These are phyloP conservation scores for Otis tarda DNA, from an alignment of 2,113 vertebrate genomes.

Conservation along the genomic window DNA sequence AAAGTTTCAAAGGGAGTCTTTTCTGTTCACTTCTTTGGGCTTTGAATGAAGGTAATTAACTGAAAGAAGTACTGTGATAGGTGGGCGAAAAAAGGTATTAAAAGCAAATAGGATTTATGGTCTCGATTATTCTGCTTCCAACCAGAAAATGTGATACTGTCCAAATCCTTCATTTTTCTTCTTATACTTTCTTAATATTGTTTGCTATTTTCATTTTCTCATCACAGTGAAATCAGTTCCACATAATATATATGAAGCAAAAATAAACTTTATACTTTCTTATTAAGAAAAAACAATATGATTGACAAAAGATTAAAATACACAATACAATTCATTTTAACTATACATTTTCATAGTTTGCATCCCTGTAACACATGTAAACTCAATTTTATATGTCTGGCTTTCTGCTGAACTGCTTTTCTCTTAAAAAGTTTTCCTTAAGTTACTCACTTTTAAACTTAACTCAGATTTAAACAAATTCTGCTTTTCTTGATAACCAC, in stretches of 20 bases:
- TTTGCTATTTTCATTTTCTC: constrained; percentile 36
- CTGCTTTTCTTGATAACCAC: not conserved
- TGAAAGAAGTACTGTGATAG: not conserved
- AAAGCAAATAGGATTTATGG: constrained; percentile 26
- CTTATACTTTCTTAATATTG: constrained; percentile 43
- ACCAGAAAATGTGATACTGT: constrained; percentile 51
- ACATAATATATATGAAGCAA: not conserved
- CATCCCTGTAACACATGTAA: not conserved
- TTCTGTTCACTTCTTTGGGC: constrained; percentile 11
- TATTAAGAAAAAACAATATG: not conserved
- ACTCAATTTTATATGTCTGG: not conserved
- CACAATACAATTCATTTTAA: not conserved
- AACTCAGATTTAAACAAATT: not conserved
- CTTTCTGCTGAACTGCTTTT: not conserved
- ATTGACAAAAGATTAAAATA: not conserved
- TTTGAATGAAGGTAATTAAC: constrained; percentile 46
- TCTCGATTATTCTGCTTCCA: constrained; percentile 55
- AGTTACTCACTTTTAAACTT: not conserved
- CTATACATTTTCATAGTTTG: not conserved
- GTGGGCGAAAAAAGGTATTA: not conserved
- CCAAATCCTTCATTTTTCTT: constrained; percentile 41
- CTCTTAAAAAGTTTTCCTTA: not conserved
- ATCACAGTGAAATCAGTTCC: not conserved
- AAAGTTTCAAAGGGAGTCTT: not conserved
- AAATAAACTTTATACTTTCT: not conserved